Evolutionary conservation across 2,113 vertebrate genomes (phyloP).

Genomic region (Litocranius walleri): DNA sequence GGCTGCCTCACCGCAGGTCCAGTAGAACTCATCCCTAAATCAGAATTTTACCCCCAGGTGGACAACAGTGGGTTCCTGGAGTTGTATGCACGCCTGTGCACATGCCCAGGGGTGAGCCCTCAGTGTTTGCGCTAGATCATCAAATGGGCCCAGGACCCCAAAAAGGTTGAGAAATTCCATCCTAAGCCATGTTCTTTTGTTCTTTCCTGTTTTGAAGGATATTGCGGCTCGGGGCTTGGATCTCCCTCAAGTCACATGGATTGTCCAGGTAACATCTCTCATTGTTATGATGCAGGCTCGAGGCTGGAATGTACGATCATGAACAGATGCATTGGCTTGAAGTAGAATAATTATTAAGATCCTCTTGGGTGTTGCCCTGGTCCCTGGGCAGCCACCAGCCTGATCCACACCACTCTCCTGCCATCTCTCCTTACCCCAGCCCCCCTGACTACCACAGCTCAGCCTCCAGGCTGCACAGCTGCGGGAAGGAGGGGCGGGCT

Average conservation of each 20-base stretch:
- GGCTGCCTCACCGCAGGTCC: not conserved
- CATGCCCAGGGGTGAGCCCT: accelerated
- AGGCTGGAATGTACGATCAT: not conserved
- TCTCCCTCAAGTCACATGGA: constrained; percentile 95
- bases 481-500: not conserved
- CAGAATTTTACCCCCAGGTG: not conserved
- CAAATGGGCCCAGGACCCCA: not conserved
- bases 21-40: not conserved
- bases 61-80: not conserved
- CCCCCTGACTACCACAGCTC: not conserved
- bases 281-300: not conserved
- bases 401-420: not conserved
- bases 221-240: constrained; percentile 95
- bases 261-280: constrained; percentile 88
- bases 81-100: not conserved
- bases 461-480: not conserved
- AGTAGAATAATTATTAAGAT: constrained; percentile 35
- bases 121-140: not conserved
- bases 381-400: constrained; percentile 36
- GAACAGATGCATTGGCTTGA: constrained; percentile 20
- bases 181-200: constrained; percentile 16
- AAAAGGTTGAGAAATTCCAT: not conserved
- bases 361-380: constrained; percentile 52
- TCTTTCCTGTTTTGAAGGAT: constrained; percentile 84
- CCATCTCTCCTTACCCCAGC: not conserved